Evolutionary conservation across 2,888 invertebrate species (phyloP), one percentile per base, ranked within the genome.

Genomic region (Stenurella melanura): DNA sequence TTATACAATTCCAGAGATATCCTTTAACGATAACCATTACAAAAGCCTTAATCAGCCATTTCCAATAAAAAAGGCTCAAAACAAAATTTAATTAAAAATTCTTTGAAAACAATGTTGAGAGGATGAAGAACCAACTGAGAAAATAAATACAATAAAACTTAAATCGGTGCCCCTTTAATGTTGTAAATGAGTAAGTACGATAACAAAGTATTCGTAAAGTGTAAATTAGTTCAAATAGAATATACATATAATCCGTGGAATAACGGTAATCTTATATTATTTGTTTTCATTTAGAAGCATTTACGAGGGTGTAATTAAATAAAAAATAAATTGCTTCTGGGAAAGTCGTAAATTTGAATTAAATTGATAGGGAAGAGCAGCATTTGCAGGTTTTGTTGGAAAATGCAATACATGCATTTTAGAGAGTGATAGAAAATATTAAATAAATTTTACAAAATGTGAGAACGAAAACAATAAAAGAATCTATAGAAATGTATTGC

Each of bases 201-300:
- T 61, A 70, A 70, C 60, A 70, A 70, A 70, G n/a, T 70, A 60
- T 70, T 50, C 42, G 70, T 50, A 70, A 58, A 70, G 21, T 60
- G 38, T 58, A 69, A 70, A 70, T 60, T 38, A 60, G 42, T 70
- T 60, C n/a, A 60, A 42, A 50, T 70, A 60, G 60, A 70, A 70
- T 61, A 70, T 70, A n/a, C n/a, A 60, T 70, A 70, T 56, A 60
- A 70, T 70, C 26, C 60, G 19, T 34, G 70, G 19, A 60, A 70
- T 60, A 70, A 50, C 60, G n/a, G 70, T 60, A 70, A 70, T 61
- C 50, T 38, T 61, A 70, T 7, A 60, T 21, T 70, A 61, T 70
- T 70, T 70, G 70, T 70, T 70, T 70, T 70, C 60, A 70, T 70
- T 70, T 60, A 42, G 70, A 12, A 70, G 42, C 60, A 61, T 70